Evolutionary conservation across 2,797 vertebrate species (phyloP).

Genomic region (Hemitrygon akajei): DNA sequence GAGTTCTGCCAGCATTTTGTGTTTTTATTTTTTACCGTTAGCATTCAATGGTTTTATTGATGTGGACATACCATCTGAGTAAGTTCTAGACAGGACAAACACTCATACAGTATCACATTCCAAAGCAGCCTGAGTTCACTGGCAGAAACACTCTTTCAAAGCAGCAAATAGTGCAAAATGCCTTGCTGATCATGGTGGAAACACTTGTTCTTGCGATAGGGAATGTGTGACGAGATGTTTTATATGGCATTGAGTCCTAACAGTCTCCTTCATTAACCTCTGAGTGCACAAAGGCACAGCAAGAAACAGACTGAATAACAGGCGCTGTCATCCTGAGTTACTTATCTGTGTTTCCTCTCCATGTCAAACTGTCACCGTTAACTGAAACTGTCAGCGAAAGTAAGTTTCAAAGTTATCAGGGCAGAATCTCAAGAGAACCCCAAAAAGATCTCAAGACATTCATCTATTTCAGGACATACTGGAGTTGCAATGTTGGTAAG

Average conservation of each 20-base stretch:
- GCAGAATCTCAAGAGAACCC: neutral
- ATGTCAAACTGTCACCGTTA: slow-evolving; percentile 6
- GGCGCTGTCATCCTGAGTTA: neutral
- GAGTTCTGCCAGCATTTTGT: no score
- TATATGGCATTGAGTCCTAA: neutral
- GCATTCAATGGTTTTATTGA: neutral
- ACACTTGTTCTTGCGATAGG: neutral
- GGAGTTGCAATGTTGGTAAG: neutral
- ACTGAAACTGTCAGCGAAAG: neutral
- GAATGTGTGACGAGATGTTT: neutral
- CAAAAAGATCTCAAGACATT: neutral
- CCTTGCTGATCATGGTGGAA: neutral
- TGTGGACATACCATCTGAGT: neutral
- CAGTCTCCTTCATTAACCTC: slow-evolving; percentile 2
- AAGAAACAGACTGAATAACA: neutral
- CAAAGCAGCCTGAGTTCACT: neutral
- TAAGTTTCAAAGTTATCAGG: neutral
- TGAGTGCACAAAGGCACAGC: neutral
- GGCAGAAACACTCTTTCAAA: neutral
- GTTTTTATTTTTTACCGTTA: no score
- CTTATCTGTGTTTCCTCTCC: neutral
- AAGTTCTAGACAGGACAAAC: neutral
- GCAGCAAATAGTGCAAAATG: neutral
- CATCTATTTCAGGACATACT: neutral
- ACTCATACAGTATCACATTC: neutral